Evolutionary conservation across 2,888 invertebrate genomes (phyloP).

Genomic region (Antitype chi): DNA sequence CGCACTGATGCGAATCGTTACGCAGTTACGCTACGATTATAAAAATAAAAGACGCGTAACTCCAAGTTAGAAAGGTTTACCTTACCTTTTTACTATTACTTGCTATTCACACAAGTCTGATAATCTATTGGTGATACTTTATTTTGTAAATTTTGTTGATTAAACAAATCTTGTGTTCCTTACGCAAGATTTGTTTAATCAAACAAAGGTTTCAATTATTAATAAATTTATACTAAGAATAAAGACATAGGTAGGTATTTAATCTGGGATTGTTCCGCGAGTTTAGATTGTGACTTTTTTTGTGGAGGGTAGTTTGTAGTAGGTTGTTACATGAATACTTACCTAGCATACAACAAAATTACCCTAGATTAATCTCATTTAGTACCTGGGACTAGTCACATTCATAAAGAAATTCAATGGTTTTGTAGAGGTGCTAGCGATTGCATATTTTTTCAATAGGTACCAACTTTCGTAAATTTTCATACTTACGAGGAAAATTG

Average conservation of each 20-base stretch:
- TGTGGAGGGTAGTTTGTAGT: background rate
- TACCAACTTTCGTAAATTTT: background rate
- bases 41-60: background rate
- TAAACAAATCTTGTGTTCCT: too few relatives aligned
- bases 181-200: background rate
- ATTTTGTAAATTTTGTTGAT: too few relatives aligned
- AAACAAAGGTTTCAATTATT: background rate
- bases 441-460: background rate
- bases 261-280: background rate
- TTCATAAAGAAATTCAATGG: background rate
- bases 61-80: background rate
- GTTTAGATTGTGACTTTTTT: background rate
- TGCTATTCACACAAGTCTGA: background rate
- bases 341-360: background rate
- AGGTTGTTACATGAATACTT: background rate
- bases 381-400: background rate
- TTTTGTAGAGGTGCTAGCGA: background rate
- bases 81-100: background rate
- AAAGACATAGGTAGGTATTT: too few relatives aligned
- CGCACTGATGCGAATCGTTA: constrained; percentile 46
- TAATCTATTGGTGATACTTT: background rate
- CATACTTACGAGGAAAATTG: background rate
- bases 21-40: constrained; percentile 26
- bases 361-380: background rate
- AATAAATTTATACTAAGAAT: background rate